Conservation (phyloP, 1,140 invertebrate species). For the Zaprionus gabonicus region DNA sequence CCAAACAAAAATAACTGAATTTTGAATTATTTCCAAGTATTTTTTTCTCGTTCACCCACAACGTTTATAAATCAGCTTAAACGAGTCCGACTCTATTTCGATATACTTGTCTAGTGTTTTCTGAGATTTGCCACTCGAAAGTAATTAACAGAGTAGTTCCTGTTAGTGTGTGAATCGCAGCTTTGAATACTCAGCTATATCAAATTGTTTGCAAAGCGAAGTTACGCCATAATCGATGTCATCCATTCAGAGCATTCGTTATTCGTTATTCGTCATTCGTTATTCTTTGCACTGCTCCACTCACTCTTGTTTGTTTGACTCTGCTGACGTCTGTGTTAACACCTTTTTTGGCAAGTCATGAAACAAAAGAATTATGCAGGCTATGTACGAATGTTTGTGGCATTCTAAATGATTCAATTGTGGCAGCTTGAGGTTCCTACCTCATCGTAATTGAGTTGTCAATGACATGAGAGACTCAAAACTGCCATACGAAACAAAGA, state of each 20-base stretch:
- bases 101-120: neutral
- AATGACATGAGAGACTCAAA: slow-evolving; percentile 65
- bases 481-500: slow-evolving; percentile 47
- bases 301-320: slow-evolving; percentile 6
- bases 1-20: slow-evolving; percentile 27
- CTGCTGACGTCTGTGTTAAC: slow-evolving; percentile 62
- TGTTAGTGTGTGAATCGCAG: slow-evolving; percentile 9
- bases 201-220: neutral
- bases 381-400: slow-evolving; percentile 22
- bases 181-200: neutral
- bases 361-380: slow-evolving; percentile 76
- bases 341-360: slow-evolving; percentile 68
- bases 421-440: slow-evolving; percentile 7
- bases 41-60: slow-evolving; percentile 51
- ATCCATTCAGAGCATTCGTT: slow-evolving; percentile 14
- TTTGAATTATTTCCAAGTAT: slow-evolving; percentile 27
- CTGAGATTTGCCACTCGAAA: slow-evolving; percentile 8
- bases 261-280: neutral
- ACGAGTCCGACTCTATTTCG: neutral
- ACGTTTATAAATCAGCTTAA: slow-evolving; percentile 25
- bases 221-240: neutral
- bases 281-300: slow-evolving; percentile 17
- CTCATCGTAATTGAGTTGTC: slow-evolving; percentile 66
- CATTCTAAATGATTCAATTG: slow-evolving; percentile 41
- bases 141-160: slow-evolving; percentile 22